Evolutionary conservation across 2,797 vertebrate species (phyloP).

Genomic region (Antrozous pallidus): DNA sequence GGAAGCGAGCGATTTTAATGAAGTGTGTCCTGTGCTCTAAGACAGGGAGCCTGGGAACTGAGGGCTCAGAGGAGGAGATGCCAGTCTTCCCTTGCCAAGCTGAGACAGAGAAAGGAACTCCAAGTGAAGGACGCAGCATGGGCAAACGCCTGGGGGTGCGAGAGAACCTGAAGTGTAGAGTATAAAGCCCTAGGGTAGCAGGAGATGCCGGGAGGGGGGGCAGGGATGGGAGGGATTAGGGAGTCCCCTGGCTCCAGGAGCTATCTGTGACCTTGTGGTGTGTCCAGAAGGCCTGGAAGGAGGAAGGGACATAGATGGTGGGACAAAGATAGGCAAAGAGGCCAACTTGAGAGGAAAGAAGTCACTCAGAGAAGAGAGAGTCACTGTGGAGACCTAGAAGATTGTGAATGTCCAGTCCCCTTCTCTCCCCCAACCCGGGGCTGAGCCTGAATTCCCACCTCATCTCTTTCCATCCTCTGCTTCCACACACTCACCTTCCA

Average conservation of each 20-base stretch:
- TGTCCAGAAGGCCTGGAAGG: not conserved
- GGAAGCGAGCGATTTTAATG: not conserved
- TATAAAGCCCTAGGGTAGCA: not conserved
- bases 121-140: not conserved
- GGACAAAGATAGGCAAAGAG: not conserved
- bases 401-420: no score
- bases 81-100: not conserved
- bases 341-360: not conserved
- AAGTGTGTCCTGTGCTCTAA: not conserved
- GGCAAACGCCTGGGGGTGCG: not conserved
- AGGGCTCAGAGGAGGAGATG: not conserved
- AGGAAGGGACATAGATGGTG: not conserved
- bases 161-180: not conserved
- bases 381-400: not conserved
- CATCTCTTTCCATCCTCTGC: not conserved
- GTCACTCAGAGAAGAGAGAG: not conserved
- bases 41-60: not conserved
- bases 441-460: not conserved
- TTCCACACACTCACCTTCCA: accelerated
- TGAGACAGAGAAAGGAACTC: not conserved
- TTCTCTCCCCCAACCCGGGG: not conserved
- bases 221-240: no score
- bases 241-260: not conserved
- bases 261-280: not conserved
- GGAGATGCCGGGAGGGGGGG: no score